Evolutionary conservation across 1,140 invertebrate species (phyloP).

Genomic region (Apis mellifera): Amel_HAv3.1 CM009937.2:13823001-13823500

Average conservation of each 20-base stretch:
- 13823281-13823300: constrained; percentile 8
- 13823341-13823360: constrained; percentile 27
- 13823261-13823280: constrained; percentile 10
- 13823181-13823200: constrained; percentile 60
- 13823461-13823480: constrained; percentile 7
- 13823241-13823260: constrained; percentile 71
- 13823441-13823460: neutral
- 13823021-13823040: constrained; percentile 7
- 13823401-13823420: too few species aligned
- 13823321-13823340: neutral
- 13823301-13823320: too few species aligned
- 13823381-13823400: neutral
- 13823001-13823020: neutral
- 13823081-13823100: neutral
- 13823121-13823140: constrained; percentile 40
- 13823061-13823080: neutral
- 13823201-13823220: constrained; percentile 44
- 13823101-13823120: neutral
- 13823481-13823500: constrained; percentile 65
- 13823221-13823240: constrained; percentile 60
- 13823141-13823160: constrained; percentile 51
- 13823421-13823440: neutral
- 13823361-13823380: constrained; percentile 14
- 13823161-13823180: constrained; percentile 55
- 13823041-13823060: neutral